Evolutionary conservation across 1,140 invertebrate species (phyloP), one percentile per base, ranked within the genome.

Genomic region (Rhopalosiphum padi): DNA sequence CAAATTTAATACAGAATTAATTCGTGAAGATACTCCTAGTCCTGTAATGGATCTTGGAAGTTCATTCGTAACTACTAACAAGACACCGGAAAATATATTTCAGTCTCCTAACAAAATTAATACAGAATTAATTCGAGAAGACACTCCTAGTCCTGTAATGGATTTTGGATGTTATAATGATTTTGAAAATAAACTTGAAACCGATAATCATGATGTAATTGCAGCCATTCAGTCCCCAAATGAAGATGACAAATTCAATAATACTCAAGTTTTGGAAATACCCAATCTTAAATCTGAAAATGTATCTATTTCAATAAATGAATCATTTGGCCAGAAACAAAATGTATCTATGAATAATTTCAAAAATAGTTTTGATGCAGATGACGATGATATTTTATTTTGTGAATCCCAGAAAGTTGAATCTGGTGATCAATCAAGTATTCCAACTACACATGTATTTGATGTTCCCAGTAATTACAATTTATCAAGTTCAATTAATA

Each of bases 231-330:
- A 68, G 35, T 43, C 21, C 25, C 48, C 43, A 48, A 92, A 51
- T 83, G 37, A 82, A 23, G 21, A 8, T 15, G 8, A 43, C 83
- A 25, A 93, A 41, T 43, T 90, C 0, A 22, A 90, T 30, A 37
- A 93, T 55, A 93, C 91, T 9, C 91, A 93, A 25, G 18, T 41
- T 85, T n/a, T 93, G 7, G 91, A 86, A 93, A 41, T 93, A 46
- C 30, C 82, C 1, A 82, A 91, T 1, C 9, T 68, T 60, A 46
- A 77, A n/a, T 77, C 46, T 21, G 7, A 41, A 83, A 82, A 15
- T 37, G 0, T 0, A 21, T 37, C 18, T 82, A 82, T 21, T 21
- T 37, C 77, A 82, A 37, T 37, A 21, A 82, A 18, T 82, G n/a
- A 35, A 77, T n/a, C 25, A 35, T 15, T 9, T 35, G 11, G 2